Base-by-base conservation (phyloP, 2,797 vertebrate genomes). In the Diglossa cyanea region DNA sequence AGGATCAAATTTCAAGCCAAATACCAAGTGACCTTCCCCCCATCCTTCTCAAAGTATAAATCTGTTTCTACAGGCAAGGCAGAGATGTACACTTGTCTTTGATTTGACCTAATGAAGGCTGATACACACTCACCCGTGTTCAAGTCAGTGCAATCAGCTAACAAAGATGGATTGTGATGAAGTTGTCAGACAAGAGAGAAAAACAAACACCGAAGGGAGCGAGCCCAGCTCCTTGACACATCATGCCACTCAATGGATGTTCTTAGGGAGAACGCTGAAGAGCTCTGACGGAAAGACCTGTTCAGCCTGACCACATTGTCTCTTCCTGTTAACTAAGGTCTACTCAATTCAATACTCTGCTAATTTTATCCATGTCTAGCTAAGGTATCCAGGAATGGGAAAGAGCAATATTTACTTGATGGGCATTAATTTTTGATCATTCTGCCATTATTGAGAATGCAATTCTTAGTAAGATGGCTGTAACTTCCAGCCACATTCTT, bases 1-100 rank as follows among this genome's bases (percentile, higher is more conserved):
- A 85, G 90, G 68, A 86, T 94, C 88, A 93, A 94, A 93, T 94
- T 97, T 96, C 96, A 95, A 95, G 91, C 67, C 89, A 96, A 94
- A 94, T 96, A 95, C 68, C 65, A 89, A 67, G 76, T 91, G 72
- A 95, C 83, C 93, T 95, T 67, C 68, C 76, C 61, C 73, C 75
- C 82, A 84, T 77, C 39, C 78, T 93, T 90, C 80, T 79, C 73
- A 66, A 90, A 62, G 62, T 35, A 94, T 68, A 84, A 82, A 86
- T 81, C 65, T 78, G 39, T 82, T 71, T 65, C 68, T 93, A 68
- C 65, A 75, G 48, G 78, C 73, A 73, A 90, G 68, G 37, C 55
- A 95, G 84, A 80, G 73, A 95, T 88, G 91, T 62, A 60, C 5
- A 10, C 51, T 88, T 75, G 70, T 66, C 88, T 96, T 87, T 84